Evolutionary conservation across 2,888 invertebrate genomes (phyloP).

Genomic region (Coenonympha arcania): DNA sequence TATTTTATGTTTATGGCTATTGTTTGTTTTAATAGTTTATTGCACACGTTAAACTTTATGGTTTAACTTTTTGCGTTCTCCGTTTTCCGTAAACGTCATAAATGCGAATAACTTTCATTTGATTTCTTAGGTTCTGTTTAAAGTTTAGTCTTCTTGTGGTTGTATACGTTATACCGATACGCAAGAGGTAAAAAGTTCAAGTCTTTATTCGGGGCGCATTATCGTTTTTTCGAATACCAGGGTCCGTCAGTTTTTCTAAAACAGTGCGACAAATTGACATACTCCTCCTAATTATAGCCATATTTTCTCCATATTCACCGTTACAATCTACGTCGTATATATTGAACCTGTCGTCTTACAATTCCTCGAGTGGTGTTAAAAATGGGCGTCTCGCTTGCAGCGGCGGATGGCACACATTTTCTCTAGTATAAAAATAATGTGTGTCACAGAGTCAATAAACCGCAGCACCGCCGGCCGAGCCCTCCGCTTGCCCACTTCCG

Average conservation of each 20-base stretch:
- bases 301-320: slow-evolving; percentile 7
- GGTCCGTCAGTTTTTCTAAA: too few species aligned
- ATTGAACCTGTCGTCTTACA: not conserved
- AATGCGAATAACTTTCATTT: too few species aligned
- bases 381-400: slow-evolving; percentile 44
- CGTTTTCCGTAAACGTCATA: too few species aligned
- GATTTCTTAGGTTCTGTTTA: too few species aligned
- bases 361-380: slow-evolving; percentile 9
- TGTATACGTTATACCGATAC: too few species aligned
- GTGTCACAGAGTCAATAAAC: slow-evolving; percentile 32
- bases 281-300: not conserved
- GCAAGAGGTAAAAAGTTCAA: too few species aligned
- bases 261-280: too few species aligned
- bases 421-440: slow-evolving; percentile 27
- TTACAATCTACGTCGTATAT: slow-evolving; percentile 4
- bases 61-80: not conserved
- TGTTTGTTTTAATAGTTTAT: not conserved
- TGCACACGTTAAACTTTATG: not conserved
- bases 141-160: too few species aligned
- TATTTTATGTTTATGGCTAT: not conserved
- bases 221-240: too few species aligned
- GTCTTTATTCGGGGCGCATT: too few species aligned
- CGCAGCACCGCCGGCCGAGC: slow-evolving; percentile 70
- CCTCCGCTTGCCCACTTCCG: slow-evolving; percentile 79
- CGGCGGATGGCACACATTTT: slow-evolving; percentile 39